Base-by-base conservation (phyloP, 2,888 invertebrate genomes). In the Athripsodes cinereus region DNA sequence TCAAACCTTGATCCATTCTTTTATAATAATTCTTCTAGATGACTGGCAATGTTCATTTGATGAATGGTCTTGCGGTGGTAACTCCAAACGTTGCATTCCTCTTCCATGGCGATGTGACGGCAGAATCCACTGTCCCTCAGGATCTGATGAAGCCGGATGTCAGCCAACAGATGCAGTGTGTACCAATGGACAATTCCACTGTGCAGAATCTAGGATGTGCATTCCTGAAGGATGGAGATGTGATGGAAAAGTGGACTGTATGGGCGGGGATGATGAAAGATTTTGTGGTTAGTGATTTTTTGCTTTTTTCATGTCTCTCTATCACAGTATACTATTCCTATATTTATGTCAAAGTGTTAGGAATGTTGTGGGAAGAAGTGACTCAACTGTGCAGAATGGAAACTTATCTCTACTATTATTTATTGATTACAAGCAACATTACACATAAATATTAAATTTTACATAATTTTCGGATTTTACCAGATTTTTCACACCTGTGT, bases 41-140 rank as follows among this genome's bases (percentile, higher is more conserved):
- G 64, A 68, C 2, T 80, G 79, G 83, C 69, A 72, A 52, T 84
- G 83, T 64, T 70, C 71, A 22, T 74, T 74, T 59, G 81, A 82
- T 64, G 84, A 85, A 66, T 78, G 81, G 63, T 74, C 75, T 16
- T 84, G 84, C 60, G 71, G 69, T 65, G 71, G 69, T 65, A 73
- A 79, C 44, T 57, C 59, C 16, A 49, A 26, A 2, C 57, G 63
- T 2, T 85, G 85, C 66, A 76, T 85, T 34, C 83, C 83, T 5
- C 66, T 73, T 1, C 67, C 79, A 1, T 82, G 81, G 81, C 76
- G 77, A 65, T 84, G 84, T 65, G 80, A 84, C 64, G 81, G 81
- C 8, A 75, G 76, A 44, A 71, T 76, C 1, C 82, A 84, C 59
- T 84, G 84, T 67, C 72, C 74, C 1, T 75, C 79, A 63, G 78